These are phyloP conservation scores for Agrochola lychnidis DNA, from an alignment of 2,888 invertebrate genomes.

Conservation along the genomic window DNA sequence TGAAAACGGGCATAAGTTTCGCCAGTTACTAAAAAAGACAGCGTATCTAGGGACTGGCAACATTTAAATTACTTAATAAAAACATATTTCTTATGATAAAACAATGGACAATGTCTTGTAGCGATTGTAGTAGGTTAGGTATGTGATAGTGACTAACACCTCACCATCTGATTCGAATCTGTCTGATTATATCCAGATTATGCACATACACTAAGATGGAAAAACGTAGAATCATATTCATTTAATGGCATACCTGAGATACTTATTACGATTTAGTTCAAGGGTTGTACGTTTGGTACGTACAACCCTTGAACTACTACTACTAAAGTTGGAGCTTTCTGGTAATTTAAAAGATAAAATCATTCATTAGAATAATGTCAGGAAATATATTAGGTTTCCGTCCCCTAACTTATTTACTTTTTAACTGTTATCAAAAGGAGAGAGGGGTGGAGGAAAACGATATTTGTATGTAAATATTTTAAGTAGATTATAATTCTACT, in stretches of 20 bases:
- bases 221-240: constrained; percentile 41
- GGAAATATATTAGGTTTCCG: constrained; percentile 43
- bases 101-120: constrained; percentile 25
- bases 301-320: too few species aligned
- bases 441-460: constrained; percentile 40
- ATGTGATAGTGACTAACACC: constrained; percentile 14
- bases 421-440: constrained; percentile 30
- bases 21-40: neutral
- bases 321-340: constrained; percentile 9
- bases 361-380: constrained; percentile 47
- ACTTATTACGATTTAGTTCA: constrained; percentile 18
- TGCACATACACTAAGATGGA: constrained; percentile 25
- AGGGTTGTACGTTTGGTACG: constrained; percentile 26
- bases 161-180: constrained; percentile 41
- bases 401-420: constrained; percentile 43
- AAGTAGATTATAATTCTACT: constrained; percentile 28
- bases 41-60: neutral
- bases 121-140: neutral
- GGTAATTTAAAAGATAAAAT: constrained; percentile 52
- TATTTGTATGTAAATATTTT: constrained; percentile 60
- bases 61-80: neutral
- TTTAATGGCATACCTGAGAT: constrained; percentile 44
- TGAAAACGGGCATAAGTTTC: too few species aligned
- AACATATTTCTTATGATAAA: neutral
- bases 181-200: constrained; percentile 30